These are phyloP conservation scores for Lasaia peninsularis DNA, from an alignment of 1,140 invertebrate genomes.

Conservation along the genomic window DNA sequence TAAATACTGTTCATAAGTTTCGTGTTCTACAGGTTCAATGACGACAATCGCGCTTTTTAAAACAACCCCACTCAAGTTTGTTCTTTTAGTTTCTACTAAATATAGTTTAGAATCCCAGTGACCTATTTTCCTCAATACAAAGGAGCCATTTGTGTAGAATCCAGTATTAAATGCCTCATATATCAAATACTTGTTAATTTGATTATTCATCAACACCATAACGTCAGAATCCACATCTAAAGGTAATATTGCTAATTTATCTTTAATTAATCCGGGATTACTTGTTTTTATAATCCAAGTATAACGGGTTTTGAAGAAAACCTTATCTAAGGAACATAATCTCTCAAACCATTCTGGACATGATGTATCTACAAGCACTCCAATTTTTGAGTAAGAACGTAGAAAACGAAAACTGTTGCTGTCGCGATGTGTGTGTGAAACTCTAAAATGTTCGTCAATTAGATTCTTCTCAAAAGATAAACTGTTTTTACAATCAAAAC, in stretches of 20 bases:
- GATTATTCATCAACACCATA: conserved; percentile 26
- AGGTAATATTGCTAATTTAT: conserved; percentile 33
- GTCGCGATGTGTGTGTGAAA: background rate
- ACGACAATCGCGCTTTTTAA: conserved; percentile 62
- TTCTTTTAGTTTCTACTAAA: conserved; percentile 27
- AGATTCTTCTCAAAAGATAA: conserved; percentile 31
- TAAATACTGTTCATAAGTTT: conserved; percentile 78
- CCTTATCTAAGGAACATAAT: conserved; percentile 20
- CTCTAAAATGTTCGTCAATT: conserved; percentile 8
- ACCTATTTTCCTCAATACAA: conserved; percentile 36
- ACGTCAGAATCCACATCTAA: conserved; percentile 51
- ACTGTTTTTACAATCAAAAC: conserved; percentile 10
- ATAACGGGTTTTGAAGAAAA: conserved; percentile 23
- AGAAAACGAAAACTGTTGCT: background rate
- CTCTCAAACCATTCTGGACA: conserved; percentile 38
- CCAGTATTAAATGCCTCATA: conserved; percentile 51
- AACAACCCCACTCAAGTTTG: conserved; percentile 46
- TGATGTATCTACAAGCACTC: conserved; percentile 39
- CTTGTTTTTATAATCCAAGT: conserved; percentile 38
- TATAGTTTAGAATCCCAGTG: conserved; percentile 34
- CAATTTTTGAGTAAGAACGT: conserved; percentile 28
- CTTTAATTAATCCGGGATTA: conserved; percentile 24
- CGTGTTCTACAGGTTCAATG: conserved; percentile 65
- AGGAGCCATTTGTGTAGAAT: conserved; percentile 36
- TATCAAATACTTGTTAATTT: conserved; percentile 26